Conservation (phyloP, 2,888 invertebrate species). For the Thysanoteuthis rhombus region DNA sequence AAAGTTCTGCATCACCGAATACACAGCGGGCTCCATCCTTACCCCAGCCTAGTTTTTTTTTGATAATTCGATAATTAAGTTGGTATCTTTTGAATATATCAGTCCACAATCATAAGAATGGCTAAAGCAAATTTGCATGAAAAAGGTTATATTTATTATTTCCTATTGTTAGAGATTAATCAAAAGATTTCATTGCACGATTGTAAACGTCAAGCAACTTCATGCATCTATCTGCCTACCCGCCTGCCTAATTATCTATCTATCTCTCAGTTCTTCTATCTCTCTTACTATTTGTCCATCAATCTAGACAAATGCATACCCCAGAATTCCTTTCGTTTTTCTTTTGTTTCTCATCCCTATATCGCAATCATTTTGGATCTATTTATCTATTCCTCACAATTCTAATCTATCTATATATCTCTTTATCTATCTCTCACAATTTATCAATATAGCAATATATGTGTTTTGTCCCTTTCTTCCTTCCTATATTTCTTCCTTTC, state of each 20-base stretch:
- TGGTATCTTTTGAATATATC: not conserved
- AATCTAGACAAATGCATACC: too few species aligned
- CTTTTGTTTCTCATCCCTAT: not conserved
- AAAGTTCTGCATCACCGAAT: not conserved
- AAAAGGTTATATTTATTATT: not conserved
- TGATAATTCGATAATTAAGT: not conserved
- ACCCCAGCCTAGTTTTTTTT: not conserved
- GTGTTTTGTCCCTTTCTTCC: not conserved
- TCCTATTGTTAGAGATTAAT: not conserved
- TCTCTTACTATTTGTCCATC: not conserved
- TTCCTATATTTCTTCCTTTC: not conserved
- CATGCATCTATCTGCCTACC: not conserved
- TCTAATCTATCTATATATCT: not conserved
- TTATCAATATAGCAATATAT: too few species aligned
- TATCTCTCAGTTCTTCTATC: not conserved
- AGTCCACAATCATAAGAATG: not conserved
- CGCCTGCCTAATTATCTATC: not conserved
- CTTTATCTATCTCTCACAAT: not conserved
- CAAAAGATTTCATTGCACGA: not conserved
- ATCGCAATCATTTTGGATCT: not conserved
- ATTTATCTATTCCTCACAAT: not conserved
- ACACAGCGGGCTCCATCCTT: not conserved
- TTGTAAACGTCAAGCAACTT: not conserved
- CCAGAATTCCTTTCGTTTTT: not conserved
- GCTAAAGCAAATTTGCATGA: not conserved